Conservation (phyloP, 2,888 invertebrate genomes). For the Lasioglossum calceatum region DNA sequence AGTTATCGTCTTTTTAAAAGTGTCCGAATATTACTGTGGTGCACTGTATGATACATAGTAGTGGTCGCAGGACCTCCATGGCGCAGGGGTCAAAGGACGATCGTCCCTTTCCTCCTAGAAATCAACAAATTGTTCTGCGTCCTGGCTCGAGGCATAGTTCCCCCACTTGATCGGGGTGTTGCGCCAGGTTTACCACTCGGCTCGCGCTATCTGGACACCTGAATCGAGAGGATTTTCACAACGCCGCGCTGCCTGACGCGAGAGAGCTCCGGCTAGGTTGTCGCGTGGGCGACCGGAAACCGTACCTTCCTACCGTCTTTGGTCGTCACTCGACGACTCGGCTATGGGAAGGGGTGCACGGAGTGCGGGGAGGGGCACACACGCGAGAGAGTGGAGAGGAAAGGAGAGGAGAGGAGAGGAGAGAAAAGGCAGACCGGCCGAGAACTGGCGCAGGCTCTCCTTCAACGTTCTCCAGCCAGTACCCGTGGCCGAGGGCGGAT, state of each 20-base stretch:
- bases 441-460: constrained; percentile 73
- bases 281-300: constrained; percentile 84
- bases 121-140: constrained; percentile 47
- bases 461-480: constrained; percentile 69
- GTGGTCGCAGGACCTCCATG: background rate
- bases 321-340: constrained; percentile 73
- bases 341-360: constrained; percentile 34
- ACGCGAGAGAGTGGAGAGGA: constrained; percentile 23
- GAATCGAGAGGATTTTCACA: constrained; percentile 80
- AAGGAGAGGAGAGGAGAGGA: constrained; percentile 39
- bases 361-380: constrained; percentile 33
- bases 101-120: constrained; percentile 12
- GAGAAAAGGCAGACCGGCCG: constrained; percentile 68
- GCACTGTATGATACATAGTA: too few relatives aligned
- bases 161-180: constrained; percentile 62
- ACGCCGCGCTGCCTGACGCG: constrained; percentile 69
- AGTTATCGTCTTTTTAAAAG: too few relatives aligned
- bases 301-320: constrained; percentile 86
- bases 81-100: background rate
- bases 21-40: too few relatives aligned
- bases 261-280: constrained; percentile 77
- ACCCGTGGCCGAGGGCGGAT: constrained; percentile 60
- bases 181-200: constrained; percentile 74
- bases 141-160: constrained; percentile 10
- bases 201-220: constrained; percentile 73